A percentile compares a stretch with the other conserved stretches of the same genome.
These are phyloP conservation scores for Mus musculus DNA, from an alignment of 2,113 vertebrate species.

Conservation along the genomic window GRCm39 chr11:39904501-39905000, in stretches of 20 bases:
- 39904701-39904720: slow-evolving; percentile 55
- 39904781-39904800: not conserved
- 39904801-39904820: slow-evolving; percentile 28
- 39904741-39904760: slow-evolving; percentile 6
- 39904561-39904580: not conserved
- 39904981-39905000: not conserved
- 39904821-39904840: slow-evolving; percentile 42
- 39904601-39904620: slow-evolving; percentile 59
- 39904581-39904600: slow-evolving; percentile 23
- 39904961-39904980: slow-evolving; percentile 33
- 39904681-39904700: slow-evolving; percentile 46
- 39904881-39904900: slow-evolving; percentile 61
- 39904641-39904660: slow-evolving; percentile 55
- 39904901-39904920: slow-evolving; percentile 61
- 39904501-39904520: not conserved
- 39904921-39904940: slow-evolving; percentile 53
- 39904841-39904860: not conserved
- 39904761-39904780: slow-evolving; percentile 13
- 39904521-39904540: not conserved
- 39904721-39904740: not conserved
- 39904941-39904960: slow-evolving; percentile 61
- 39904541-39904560: not conserved
- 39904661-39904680: slow-evolving; percentile 45
- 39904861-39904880: not conserved
- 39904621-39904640: slow-evolving; percentile 48